A percentile compares a stretch with the other conserved stretches of the same genome.
These are phyloP conservation scores for Sturmia bella DNA, from an alignment of 2,888 invertebrate genomes.

Conservation along the genomic window DNA sequence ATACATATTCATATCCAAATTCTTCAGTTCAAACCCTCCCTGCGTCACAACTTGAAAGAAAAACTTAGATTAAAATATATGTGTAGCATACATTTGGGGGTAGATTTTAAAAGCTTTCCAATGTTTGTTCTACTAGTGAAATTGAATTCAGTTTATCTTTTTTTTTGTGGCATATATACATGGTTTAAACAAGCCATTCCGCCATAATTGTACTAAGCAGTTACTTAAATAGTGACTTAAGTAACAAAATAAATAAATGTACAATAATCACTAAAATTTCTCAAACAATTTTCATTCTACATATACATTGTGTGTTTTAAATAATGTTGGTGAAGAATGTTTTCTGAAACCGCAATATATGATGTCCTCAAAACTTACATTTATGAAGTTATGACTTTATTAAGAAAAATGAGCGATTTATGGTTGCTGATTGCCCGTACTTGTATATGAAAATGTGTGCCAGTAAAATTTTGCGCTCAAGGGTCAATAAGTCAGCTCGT, in stretches of 20 bases:
- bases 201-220: no score
- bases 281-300: no score
- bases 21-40: background rate
- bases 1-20: background rate
- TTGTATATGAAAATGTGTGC: background rate
- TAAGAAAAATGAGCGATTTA: background rate
- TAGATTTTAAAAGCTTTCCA: constrained; percentile 5
- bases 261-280: no score
- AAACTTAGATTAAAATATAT: background rate
- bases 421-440: no score
- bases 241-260: background rate
- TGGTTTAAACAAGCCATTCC: constrained; percentile 6
- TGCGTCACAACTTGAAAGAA: background rate
- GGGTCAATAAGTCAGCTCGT: constrained; percentile 66
- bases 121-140: constrained; percentile 44
- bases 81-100: background rate
- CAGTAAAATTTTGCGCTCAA: constrained; percentile 21
- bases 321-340: no score
- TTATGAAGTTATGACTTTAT: no score
- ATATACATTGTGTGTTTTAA: no score
- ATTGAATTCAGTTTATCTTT: constrained; percentile 63
- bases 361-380: no score
- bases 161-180: constrained; percentile 41
- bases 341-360: no score
- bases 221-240: no score